Evolutionary conservation across 2,797 vertebrate genomes (phyloP).

Genomic region (Lycodopsis pacificus): DNA sequence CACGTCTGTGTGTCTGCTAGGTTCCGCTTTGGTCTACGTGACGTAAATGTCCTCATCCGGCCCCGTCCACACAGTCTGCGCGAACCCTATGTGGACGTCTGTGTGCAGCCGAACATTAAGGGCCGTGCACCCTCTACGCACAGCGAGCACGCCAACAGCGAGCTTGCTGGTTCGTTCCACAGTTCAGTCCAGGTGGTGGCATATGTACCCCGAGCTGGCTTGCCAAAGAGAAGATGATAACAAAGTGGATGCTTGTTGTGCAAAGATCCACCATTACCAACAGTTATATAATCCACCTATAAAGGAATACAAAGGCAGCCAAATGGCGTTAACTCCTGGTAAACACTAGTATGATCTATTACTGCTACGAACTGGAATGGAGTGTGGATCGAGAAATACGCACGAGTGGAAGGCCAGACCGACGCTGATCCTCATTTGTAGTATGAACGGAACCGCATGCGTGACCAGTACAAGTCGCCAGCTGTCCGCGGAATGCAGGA

Average conservation of each 20-base stretch:
- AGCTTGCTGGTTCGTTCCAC: neutral
- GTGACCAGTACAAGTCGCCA: neutral
- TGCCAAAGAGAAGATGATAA: neutral
- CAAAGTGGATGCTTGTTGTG: neutral
- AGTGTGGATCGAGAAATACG: neutral
- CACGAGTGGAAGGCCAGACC: no score
- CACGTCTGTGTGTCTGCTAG: neutral
- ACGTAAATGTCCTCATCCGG: neutral
- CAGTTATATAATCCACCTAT: no score
- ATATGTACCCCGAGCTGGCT: neutral
- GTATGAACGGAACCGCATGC: neutral
- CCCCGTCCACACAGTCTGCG: neutral
- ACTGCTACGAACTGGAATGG: neutral
- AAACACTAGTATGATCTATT: neutral
- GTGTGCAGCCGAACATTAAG: neutral
- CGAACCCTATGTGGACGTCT: neutral
- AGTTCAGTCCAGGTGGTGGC: neutral
- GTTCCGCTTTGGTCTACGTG: neutral
- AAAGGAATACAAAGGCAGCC: no score
- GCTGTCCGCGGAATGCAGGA: neutral
- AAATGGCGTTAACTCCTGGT: neutral
- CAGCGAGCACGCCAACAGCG: neutral
- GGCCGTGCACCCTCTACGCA: neutral
- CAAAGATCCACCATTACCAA: neutral
- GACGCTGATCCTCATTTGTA: neutral